These are phyloP conservation scores for Physella acuta DNA, from an alignment of 1,140 invertebrate genomes.

Conservation along the genomic window DNA sequence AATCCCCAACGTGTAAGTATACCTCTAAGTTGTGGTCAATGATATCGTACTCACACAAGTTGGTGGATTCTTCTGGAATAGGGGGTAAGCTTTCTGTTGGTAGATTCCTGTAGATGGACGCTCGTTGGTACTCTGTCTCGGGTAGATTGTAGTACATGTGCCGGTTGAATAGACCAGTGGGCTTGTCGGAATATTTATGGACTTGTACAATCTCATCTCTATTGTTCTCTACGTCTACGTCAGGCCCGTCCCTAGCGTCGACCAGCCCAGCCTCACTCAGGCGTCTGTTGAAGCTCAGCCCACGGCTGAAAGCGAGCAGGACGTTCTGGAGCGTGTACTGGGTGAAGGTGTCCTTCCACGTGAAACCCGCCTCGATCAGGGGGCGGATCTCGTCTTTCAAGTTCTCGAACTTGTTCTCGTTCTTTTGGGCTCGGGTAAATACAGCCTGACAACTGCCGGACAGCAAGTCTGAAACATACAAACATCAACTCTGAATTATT, in stretches of 20 bases:
- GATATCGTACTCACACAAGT: too few species aligned
- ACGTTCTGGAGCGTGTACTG: slow-evolving; percentile 46
- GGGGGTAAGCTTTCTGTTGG: too few species aligned
- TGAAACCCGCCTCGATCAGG: slow-evolving; percentile 38
- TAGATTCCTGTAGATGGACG: too few species aligned
- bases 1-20: too few species aligned
- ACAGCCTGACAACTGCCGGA: slow-evolving; percentile 39
- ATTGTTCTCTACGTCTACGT: slow-evolving; percentile 36
- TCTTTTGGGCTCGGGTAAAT: slow-evolving; percentile 12
- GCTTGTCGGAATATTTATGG: slow-evolving; percentile 48
- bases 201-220: slow-evolving; percentile 46
- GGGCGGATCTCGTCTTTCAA: slow-evolving; percentile 33
- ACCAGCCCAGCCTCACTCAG: slow-evolving; percentile 34
- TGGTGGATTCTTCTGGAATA: too few species aligned
- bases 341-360: slow-evolving; percentile 44
- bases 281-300: slow-evolving; percentile 27
- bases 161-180: slow-evolving; percentile 37
- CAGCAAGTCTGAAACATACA: slow-evolving; percentile 46
- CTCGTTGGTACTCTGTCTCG: too few species aligned
- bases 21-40: too few species aligned
- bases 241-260: background rate
- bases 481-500: too few species aligned
- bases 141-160: too few species aligned
- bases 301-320: slow-evolving; percentile 27
- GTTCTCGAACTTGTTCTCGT: slow-evolving; percentile 28